Percentiles rank a stretch among this genome's conserved stretches.
Evolutionary conservation across 2,888 invertebrate species (phyloP).

Genomic region (Caenorhabditis sulstoni): DNA sequence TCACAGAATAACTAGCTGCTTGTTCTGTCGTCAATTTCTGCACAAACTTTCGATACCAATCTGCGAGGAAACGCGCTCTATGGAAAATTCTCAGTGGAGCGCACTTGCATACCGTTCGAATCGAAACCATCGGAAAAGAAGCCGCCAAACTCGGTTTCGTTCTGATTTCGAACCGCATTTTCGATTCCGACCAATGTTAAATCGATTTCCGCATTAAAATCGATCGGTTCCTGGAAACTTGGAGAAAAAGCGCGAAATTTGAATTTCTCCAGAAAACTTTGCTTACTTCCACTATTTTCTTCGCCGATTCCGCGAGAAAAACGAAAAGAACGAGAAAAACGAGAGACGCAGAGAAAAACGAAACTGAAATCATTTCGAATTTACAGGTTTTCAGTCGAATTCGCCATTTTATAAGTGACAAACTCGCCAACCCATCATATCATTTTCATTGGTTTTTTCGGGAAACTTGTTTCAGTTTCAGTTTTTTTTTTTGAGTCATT

Average conservation of each 20-base stretch:
- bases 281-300: constrained; percentile 6
- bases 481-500: too few relatives aligned
- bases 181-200: constrained; percentile 26
- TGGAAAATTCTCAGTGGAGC: neutral
- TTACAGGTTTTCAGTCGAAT: constrained; percentile 15
- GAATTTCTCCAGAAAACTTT: neutral
- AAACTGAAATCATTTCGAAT: neutral
- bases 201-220: constrained; percentile 35
- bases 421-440: neutral
- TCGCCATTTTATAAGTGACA: neutral
- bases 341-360: neutral
- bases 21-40: constrained; percentile 30
- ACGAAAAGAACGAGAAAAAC: neutral
- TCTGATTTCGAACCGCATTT: constrained; percentile 33
- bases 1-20: constrained; percentile 35
- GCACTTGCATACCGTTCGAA: constrained; percentile 11
- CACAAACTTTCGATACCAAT: constrained; percentile 48
- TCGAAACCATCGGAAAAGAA: constrained; percentile 39
- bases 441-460: neutral
- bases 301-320: neutral
- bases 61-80: constrained; percentile 8
- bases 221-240: constrained; percentile 19
- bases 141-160: constrained; percentile 8
- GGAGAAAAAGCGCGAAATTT: neutral
- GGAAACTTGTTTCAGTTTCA: constrained; percentile 3